Base-by-base conservation (phyloP, 1,140 invertebrate genomes). In the Drosophila obscura region DNA sequence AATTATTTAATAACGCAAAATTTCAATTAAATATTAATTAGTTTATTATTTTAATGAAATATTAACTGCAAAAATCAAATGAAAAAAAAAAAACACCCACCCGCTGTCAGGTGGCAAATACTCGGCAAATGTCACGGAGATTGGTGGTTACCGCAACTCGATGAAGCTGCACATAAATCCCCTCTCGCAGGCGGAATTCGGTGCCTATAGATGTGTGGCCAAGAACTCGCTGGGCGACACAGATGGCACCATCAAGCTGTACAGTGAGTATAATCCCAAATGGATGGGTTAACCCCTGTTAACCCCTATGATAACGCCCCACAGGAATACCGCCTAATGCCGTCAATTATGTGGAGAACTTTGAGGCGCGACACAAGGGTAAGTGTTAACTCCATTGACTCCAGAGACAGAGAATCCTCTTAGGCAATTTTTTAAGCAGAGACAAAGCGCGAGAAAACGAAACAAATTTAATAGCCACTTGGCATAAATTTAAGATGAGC, bases 201-300 rank as follows among this genome's bases (percentile, higher is more conserved):
- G 96, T 28, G 94, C 94, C 6, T 97, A 97, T 88, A 95, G 96
- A 87, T 98, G 97, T 92, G 95, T 97, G 59, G 96, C 97, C 5
- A 97, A 96, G 89, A 98, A 98, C 92, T 95, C 96, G 4, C 93
- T 98, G 7, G 97, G 97, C 8, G 96, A 95, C 79, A 97, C 97
- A 8, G 96, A 97, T 92, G 97, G 96, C 71, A 96, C 94, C 41
- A 97, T 98, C 77, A 95, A 96, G 92, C 92, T 98, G 46, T 97
- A 97, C 91, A 94, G 97, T 98, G 90, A 92, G 91, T 90, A 66
- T 8, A 41, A 8, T 19, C 28, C 28, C 11, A n/a, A 4, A 28
- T 19, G 35, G 63, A 41, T 41, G 13, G 7, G 64, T 31, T 68
- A 3, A 1, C 24, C 1, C 15, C 5, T 7, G 4, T 11, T 19